phyloP scores from a whole-genome alignment of 2,888 invertebrate species.

The Tetanocera ferruginea region DNA sequence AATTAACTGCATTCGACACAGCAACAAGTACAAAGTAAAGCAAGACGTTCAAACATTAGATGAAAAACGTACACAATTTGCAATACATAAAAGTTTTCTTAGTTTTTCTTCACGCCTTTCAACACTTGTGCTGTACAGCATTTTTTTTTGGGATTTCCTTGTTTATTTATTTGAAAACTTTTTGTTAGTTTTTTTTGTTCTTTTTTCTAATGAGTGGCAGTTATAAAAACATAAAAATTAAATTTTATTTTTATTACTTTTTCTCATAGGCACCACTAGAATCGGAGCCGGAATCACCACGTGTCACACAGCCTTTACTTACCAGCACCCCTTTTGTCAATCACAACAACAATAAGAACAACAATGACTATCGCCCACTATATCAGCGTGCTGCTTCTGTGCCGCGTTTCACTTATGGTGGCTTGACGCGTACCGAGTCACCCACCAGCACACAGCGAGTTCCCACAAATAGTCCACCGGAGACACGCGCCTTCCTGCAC shows the following conservation, averaged over 20 bases:
- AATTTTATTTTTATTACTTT: conserved; percentile 13
- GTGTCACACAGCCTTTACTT: conserved; percentile 38
- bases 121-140: not conserved
- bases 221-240: not conserved
- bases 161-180: not conserved
- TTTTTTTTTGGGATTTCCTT: not conserved
- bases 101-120: not conserved
- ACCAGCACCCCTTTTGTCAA: conserved; percentile 33
- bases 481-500: conserved; percentile 66
- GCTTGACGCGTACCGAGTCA: conserved; percentile 58
- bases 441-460: conserved; percentile 46
- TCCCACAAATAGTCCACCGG: conserved; percentile 63
- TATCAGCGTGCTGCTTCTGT: conserved; percentile 61
- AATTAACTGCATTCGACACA: conserved; percentile 11
- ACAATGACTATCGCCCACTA: conserved; percentile 41
- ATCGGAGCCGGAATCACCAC: conserved; percentile 67
- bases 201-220: not conserved
- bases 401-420: conserved; percentile 61
- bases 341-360: conserved; percentile 24
- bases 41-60: not conserved
- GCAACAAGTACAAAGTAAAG: conserved; percentile 5
- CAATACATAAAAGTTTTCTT: not conserved
- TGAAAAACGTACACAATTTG: not conserved
- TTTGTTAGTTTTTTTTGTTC: not conserved
- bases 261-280: conserved; percentile 62